A percentile compares a stretch with the other conserved stretches of the same genome.
Conservation (phyloP, 2,888 invertebrate species). For the Nemoura dubitans region DNA sequence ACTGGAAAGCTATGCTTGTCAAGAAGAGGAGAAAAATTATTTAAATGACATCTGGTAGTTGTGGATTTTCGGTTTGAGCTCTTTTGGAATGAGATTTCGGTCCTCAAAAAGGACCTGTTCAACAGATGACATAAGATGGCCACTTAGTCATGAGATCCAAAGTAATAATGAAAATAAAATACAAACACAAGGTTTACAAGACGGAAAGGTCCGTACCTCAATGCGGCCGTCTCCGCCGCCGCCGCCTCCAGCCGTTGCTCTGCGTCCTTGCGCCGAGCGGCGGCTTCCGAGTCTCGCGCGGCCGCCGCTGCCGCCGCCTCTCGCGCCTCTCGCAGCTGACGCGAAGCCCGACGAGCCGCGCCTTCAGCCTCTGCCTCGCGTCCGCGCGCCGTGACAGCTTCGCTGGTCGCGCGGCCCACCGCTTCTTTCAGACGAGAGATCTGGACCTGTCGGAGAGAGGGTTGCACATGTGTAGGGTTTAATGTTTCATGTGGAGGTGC, state of each 20-base stretch:
- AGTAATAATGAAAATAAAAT: no score
- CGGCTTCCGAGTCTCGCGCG: constrained; percentile 78
- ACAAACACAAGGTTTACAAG: no score
- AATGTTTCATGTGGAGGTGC: neutral
- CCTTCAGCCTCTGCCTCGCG: constrained; percentile 83
- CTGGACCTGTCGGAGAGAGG: constrained; percentile 65
- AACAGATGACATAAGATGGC: no score
- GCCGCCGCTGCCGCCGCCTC: constrained; percentile 79
- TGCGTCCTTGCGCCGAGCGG: constrained; percentile 76
- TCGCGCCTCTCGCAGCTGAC: constrained; percentile 76
- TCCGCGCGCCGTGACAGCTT: constrained; percentile 73
- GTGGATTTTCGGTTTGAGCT: no score
- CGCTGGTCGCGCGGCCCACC: constrained; percentile 75
- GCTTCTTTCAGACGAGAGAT: constrained; percentile 75
- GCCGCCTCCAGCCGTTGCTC: constrained; percentile 78
- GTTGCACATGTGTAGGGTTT: constrained; percentile 61
- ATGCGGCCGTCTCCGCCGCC: constrained; percentile 74
- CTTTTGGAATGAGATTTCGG: no score
- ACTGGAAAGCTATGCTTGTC: no score
- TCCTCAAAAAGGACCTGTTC: no score
- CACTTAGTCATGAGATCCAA: no score
- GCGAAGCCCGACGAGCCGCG: constrained; percentile 76
- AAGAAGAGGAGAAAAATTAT: no score
- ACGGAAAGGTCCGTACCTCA: no score
- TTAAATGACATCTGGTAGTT: no score